Conservation (phyloP, 53 echinoderm and acorn worm species). For the Crossaster papposus region DNA sequence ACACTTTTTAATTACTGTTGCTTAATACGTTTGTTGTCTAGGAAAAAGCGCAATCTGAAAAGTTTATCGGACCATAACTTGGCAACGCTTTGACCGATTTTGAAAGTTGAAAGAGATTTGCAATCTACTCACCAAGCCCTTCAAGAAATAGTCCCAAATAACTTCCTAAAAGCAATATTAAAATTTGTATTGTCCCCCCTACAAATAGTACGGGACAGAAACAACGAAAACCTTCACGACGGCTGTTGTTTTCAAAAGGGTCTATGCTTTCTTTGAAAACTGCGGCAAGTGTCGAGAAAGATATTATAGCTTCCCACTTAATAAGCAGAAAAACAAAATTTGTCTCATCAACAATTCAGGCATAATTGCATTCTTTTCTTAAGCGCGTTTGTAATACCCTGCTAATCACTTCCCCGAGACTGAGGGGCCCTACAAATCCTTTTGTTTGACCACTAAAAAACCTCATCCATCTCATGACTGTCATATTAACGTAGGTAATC, state of each 20-base stretch:
- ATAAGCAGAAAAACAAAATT: neutral
- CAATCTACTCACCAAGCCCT: too few species aligned
- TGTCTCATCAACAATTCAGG: neutral
- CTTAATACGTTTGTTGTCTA: too few species aligned
- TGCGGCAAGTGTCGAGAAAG: neutral
- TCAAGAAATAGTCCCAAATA: too few species aligned
- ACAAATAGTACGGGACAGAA: too few species aligned
- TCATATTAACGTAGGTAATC: neutral
- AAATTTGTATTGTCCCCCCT: too few species aligned
- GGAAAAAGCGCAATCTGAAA: too few species aligned
- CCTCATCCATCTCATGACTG: neutral
- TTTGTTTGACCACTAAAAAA: neutral
- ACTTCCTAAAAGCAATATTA: too few species aligned
- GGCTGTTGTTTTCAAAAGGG: too few species aligned
- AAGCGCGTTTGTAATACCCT: neutral
- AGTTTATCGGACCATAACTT: too few species aligned
- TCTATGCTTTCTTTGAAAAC: neutral
- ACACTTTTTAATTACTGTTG: too few species aligned
- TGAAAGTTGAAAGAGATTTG: too few species aligned
- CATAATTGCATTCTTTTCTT: neutral
- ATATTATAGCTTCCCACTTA: neutral
- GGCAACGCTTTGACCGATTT: too few species aligned
- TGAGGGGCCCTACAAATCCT: neutral
- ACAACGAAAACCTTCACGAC: neutral
- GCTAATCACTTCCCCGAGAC: neutral